Evolutionary conservation across 1,140 invertebrate species (phyloP).

Genomic region (Megathymus violae): DNA sequence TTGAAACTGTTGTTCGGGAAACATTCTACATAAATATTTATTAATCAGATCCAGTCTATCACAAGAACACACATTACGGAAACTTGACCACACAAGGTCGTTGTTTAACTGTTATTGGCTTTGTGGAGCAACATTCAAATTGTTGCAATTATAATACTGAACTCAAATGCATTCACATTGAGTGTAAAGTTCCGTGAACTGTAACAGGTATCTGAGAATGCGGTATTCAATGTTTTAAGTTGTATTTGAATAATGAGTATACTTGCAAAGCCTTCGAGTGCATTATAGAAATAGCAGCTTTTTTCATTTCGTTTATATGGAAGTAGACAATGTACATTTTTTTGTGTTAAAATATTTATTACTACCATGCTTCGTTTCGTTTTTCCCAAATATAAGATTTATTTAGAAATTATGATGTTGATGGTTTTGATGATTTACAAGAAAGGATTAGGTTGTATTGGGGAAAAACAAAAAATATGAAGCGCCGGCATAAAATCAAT

Average conservation of each 20-base stretch:
- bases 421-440: too few relatives aligned
- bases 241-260: slow-evolving; percentile 31
- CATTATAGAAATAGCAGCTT: slow-evolving; percentile 3
- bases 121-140: slow-evolving; percentile 56
- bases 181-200: slow-evolving; percentile 35
- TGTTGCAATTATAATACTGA: slow-evolving; percentile 23
- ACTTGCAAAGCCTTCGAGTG: slow-evolving; percentile 17
- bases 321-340: neutral
- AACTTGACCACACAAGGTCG: slow-evolving; percentile 70
- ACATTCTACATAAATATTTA: slow-evolving; percentile 30
- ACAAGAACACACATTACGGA: slow-evolving; percentile 58
- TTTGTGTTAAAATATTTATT: too few relatives aligned
- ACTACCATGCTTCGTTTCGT: too few relatives aligned
- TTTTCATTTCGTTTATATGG: slow-evolving; percentile 8
- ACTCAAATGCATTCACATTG: slow-evolving; percentile 28
- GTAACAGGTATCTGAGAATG: slow-evolving; percentile 39
- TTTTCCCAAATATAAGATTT: too few relatives aligned
- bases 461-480: too few relatives aligned
- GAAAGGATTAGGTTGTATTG: too few relatives aligned
- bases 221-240: slow-evolving; percentile 35
- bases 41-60: slow-evolving; percentile 47
- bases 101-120: slow-evolving; percentile 57
- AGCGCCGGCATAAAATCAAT: too few relatives aligned
- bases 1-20: slow-evolving; percentile 5
- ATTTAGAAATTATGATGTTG: too few relatives aligned